Evolutionary conservation across 2,888 invertebrate genomes (phyloP).

Genomic region (Aelia acuminata): DNA sequence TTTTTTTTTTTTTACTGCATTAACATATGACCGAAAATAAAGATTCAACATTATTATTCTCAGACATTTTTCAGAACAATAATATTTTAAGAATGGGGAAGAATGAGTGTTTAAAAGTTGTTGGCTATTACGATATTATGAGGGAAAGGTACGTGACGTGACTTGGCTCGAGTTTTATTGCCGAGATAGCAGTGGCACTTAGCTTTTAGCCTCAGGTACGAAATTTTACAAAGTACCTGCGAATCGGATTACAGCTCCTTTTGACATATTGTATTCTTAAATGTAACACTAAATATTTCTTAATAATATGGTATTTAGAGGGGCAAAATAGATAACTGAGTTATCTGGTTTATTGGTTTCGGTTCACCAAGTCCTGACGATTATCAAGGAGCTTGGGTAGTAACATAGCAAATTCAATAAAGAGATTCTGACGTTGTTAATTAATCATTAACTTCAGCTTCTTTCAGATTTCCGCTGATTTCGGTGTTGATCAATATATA

Average conservation of each 20-base stretch:
- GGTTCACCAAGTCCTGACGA: too few relatives aligned
- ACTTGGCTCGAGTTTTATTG: neutral
- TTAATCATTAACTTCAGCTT: too few relatives aligned
- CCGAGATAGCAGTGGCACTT: neutral
- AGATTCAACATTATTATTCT: neutral
- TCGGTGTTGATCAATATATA: too few relatives aligned
- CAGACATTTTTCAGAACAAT: neutral
- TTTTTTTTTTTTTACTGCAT: too few relatives aligned
- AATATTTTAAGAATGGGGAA: neutral
- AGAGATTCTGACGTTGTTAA: too few relatives aligned
- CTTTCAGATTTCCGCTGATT: too few relatives aligned
- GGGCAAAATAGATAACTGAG: too few relatives aligned
- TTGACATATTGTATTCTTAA: neutral
- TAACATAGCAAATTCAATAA: too few relatives aligned
- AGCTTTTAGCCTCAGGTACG: neutral
- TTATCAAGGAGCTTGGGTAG: too few relatives aligned
- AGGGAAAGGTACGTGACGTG: neutral
- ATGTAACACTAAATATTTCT: neutral
- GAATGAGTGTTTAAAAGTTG: slow-evolving; percentile 16
- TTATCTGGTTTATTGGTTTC: too few relatives aligned
- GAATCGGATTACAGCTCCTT: neutral
- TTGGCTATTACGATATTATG: neutral
- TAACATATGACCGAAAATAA: neutral
- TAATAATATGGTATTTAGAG: too few relatives aligned
- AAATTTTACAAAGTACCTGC: neutral